Base-by-base conservation (phyloP, 2,797 vertebrate species). In the Naso thynnoides region DNA sequence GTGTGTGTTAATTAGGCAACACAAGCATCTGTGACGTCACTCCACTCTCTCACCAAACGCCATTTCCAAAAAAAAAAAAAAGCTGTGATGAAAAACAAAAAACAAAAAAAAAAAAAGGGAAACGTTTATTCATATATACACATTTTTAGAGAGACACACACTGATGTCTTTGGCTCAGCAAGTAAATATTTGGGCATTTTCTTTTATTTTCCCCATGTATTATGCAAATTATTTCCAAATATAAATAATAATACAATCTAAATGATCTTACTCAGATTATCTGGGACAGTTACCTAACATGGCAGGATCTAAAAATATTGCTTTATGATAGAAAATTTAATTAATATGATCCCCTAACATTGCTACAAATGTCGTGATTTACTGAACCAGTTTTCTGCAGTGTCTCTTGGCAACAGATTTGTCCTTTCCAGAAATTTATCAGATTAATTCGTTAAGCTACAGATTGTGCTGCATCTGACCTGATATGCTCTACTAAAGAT, bases 21-120 rank as follows among this genome's bases (percentile, higher is more conserved):
- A 85, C 89, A 91, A 31, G 65, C 58, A 50, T 38, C 14, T 2
- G 61, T 91, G 89, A 93, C 85, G 83, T 90, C 91, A 91, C 33
- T n/a, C 36, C 23, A 6, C 31, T 66, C 45, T 2, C n/a, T 63
- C 61, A n/a, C 57, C 47, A 63, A 77, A 77, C 66, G 59, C 62
- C 27, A 78, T 76, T 68, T 15, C 18, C 53, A 9, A 60, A 54
- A 60, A 62, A 38, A 23, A 45, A 41, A 59, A 60, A 49, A 31
- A 33, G 18, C 14, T 2, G 55, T 65, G 3, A 36, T 39, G 21
- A 13, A 2, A 21, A n/a, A 47, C 67, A 31, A 5, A 57, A 70
- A 45, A 44, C 1, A 63, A 4, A 18, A 45, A 33, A 55, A n/a
- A n/a, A n/a, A n/a, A n/a, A n/a, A n/a, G n/a, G n/a, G n/a, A n/a